These are phyloP conservation scores for Drosophila pseudoananassae DNA, from an alignment of 1,140 invertebrate species.

Conservation along the genomic window DNA sequence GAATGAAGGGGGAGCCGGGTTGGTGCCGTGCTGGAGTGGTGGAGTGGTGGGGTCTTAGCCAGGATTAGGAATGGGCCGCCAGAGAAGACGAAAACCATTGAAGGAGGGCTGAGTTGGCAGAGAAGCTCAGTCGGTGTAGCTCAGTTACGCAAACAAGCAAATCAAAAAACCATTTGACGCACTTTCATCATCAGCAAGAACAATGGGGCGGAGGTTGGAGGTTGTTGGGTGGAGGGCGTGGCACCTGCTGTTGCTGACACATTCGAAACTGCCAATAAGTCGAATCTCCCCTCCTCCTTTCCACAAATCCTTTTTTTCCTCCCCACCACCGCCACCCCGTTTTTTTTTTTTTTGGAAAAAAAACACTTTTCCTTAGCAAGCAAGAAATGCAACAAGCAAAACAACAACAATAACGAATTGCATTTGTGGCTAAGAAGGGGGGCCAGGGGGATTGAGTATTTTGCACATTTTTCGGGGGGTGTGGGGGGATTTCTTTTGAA, in stretches of 20 bases:
- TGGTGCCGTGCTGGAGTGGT: no score
- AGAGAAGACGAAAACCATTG: neutral
- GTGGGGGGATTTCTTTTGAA: conserved; percentile 1
- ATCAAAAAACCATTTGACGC: conserved; percentile 81
- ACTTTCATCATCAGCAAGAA: conserved; percentile 74
- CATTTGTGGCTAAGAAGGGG: conserved; percentile 15
- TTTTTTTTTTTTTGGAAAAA: neutral
- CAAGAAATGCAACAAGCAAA: conserved; percentile 19
- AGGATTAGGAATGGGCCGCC: neutral
- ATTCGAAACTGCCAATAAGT: conserved; percentile 79
- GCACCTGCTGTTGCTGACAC: conserved; percentile 78
- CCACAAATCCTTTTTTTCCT: neutral
- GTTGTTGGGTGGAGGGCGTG: conserved; percentile 22
- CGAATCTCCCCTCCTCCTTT: conserved; percentile 7
- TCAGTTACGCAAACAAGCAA: conserved; percentile 78
- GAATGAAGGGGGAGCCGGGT: conserved; percentile 18
- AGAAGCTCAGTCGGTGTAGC: conserved; percentile 23
- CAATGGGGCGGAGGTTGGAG: conserved; percentile 1
- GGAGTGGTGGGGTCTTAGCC: neutral
- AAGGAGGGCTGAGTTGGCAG: conserved; percentile 1
- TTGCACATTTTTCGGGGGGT: neutral
- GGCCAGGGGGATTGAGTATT: neutral
- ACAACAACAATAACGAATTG: conserved; percentile 44
- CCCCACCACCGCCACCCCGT: no score
- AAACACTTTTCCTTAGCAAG: conserved; percentile 1